phyloP scores from a whole-genome alignment of 2,888 invertebrate genomes.

The Adineta ricciae region DNA sequence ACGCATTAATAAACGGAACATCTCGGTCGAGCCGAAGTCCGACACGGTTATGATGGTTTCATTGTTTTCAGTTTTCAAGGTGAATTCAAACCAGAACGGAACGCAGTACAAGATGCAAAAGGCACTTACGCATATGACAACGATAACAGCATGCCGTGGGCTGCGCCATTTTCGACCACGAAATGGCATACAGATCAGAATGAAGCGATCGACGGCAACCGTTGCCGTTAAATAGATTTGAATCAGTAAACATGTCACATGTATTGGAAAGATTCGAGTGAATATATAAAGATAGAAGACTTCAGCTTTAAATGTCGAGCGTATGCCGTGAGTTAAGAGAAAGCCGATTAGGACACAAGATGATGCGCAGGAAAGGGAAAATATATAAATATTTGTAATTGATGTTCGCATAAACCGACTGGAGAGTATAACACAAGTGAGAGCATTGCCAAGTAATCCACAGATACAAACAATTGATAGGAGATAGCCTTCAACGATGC shows the following conservation, averaged over 20 bases:
- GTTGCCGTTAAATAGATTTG: constrained; percentile 17
- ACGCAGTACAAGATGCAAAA: neutral
- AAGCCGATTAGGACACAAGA: neutral
- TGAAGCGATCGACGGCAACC: neutral
- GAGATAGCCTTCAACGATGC: neutral
- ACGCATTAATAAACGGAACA: constrained; percentile 17
- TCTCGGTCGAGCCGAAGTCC: neutral
- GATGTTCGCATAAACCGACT: constrained; percentile 1
- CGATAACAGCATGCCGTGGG: neutral
- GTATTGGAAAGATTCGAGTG: neutral
- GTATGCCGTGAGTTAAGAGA: neutral
- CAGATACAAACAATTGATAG: neutral
- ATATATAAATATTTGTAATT: neutral
- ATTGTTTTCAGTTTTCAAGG: neutral
- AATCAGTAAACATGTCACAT: constrained; percentile 4
- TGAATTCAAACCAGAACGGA: constrained; percentile 21
- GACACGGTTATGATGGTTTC: neutral
- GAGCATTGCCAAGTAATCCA: neutral
- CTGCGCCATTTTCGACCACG: neutral
- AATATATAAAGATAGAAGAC: neutral
- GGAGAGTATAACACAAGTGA: neutral
- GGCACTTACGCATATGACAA: neutral
- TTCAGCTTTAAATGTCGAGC: neutral
- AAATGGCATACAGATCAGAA: constrained; percentile 6
- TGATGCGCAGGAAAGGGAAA: neutral